Evolutionary conservation across 1,140 invertebrate species (phyloP), one percentile per base, ranked within the genome.

Genomic region (Platyura marginata): DNA sequence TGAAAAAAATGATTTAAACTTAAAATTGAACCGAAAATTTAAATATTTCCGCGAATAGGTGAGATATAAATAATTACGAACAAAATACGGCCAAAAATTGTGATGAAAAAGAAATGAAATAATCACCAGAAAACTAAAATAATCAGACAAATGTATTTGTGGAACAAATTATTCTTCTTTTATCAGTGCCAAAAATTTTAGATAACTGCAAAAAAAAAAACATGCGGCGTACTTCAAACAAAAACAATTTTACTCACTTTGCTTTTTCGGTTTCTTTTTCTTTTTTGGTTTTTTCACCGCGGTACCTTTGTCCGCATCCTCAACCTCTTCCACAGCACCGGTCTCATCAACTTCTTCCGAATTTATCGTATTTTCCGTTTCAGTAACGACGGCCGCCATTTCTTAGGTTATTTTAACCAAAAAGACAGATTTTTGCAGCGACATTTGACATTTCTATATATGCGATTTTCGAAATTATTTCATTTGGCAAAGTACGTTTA

Each of bases 301-400:
- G 21, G 22, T 33, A 29, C 37, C 44, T 23, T 25, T 32, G 33
- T 48, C 52, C 10, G 41, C 48, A 23, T 48, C 49, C 23, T 55
- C 55, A 15, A 38, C 44, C 29, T 38, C 18, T 38, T 40, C 41
- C 3, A 10, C 40, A 32, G 29, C 46, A 33, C 44, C 47, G 15
- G 20, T 15, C 9, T 11, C 20, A 22, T 19, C 40, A 41, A 22
- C 23, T 23, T 23, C 13, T 13, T 41, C 43, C 11, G 22, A 6
- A 29, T 29, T 29, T 8, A 29, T 29, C 6, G 13, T 13, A 13
- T 6, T 13, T 29, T 29, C 25, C 6, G 25, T 29, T 6, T 29
- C 13, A 6, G 25, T 8, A 8, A 8, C 25, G 13, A 29, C 25
- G 25, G 6, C 13, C 13, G 25, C 25, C 25, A 29, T 29, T 29